Evolutionary conservation across 1,140 invertebrate species (phyloP), one percentile per base, ranked within the genome.

Genomic region (Pachyrhynchus sulphureomaculatus): DNA sequence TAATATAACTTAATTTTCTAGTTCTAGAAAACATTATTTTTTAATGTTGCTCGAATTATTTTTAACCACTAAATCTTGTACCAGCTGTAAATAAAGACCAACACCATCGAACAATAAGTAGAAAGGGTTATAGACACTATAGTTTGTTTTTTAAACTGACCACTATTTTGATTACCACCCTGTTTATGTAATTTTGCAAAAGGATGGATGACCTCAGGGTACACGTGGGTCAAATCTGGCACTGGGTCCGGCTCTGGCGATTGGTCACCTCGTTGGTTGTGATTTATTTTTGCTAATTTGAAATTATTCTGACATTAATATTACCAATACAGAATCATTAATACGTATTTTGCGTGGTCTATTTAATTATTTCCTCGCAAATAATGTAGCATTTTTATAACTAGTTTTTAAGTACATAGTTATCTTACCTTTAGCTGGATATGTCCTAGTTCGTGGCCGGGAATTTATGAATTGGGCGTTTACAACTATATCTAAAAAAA

Each of bases 261-360:
- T 21, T 60, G 57, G 29, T 60, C 57, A 51, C 57, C 57, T 60
- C 57, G 26, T 52, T 51, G 57, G 3, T 42, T 36, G 17, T 42
- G 24, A 34, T 42, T 49, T 52, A 52, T 13, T 13, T 47, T 4
- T 32, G 32, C 37, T 58, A 49, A 18, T 33, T 32, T 51, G n/a
- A 20, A 51, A 36, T 33, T n/a, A 10, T 51, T 20, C 20, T 20
- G 34, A 12, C 26, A 48, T 4, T 48, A 23, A 1, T 39, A 4
- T n/a, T 2, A 17, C 3, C 13, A 17, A 39, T 10, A 17, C 12
- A 10, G 2, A 18, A n/a, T n/a, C n/a, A n/a, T n/a, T 39, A 18
- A 17, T 3, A 17, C 13, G 6, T n/a, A n/a, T n/a, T n/a, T 39
- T 17, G n/a, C n/a, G 17, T 39, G 36, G 36, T 17, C 13, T 32